Evolutionary conservation across 2,113 vertebrate genomes (phyloP).

Genomic region (Laticauda laticaudata): DNA sequence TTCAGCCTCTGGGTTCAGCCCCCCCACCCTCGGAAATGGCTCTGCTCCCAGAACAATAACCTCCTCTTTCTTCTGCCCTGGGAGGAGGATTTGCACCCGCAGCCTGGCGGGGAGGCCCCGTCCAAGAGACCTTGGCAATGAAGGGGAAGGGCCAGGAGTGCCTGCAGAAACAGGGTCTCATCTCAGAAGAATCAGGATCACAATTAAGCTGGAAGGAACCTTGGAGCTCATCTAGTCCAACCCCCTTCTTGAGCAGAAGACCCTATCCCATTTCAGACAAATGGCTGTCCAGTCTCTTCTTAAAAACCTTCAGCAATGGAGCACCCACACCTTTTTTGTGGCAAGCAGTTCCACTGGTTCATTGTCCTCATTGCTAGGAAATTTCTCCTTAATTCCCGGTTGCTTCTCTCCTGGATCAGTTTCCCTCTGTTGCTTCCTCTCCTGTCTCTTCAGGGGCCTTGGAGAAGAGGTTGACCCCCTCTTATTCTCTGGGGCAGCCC

Average conservation of each 20-base stretch:
- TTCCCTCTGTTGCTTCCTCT: neutral
- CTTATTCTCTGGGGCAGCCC: neutral
- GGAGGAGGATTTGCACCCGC: neutral
- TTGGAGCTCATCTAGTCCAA: neutral
- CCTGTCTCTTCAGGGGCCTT: fast-evolving
- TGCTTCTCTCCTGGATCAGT: neutral
- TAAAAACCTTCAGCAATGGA: too few relatives aligned
- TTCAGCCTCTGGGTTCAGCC: neutral
- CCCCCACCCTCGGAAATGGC: neutral
- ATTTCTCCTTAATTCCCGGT: neutral
- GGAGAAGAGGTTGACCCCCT: fast-evolving
- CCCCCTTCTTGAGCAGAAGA: neutral
- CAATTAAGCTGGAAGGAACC: neutral
- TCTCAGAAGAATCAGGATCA: neutral
- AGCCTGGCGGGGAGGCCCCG: neutral
- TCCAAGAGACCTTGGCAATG: neutral
- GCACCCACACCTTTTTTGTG: too few relatives aligned
- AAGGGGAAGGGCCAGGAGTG: neutral
- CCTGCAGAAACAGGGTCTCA: neutral
- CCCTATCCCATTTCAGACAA: too few relatives aligned
- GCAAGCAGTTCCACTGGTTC: too few relatives aligned
- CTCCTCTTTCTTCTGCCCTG: neutral
- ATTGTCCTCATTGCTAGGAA: too few relatives aligned
- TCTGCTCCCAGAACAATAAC: neutral
- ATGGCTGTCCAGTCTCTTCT: too few relatives aligned